Evolutionary conservation across 2,888 invertebrate genomes (phyloP), one percentile per base, ranked within the genome.

Genomic region (Thysanoteuthis rhombus): DNA sequence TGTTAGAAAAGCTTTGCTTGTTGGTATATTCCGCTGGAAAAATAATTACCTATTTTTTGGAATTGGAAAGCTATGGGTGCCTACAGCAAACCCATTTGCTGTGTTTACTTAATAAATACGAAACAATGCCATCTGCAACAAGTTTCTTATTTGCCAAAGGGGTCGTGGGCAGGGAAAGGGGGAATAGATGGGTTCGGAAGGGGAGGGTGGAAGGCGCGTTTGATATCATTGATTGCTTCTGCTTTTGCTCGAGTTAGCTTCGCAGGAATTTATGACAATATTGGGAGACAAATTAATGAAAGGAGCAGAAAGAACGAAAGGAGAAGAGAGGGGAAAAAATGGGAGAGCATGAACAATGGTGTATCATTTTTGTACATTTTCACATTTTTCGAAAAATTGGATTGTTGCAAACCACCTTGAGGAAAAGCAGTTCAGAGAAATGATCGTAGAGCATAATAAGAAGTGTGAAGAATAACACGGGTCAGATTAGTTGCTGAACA

Each of bases 61-160:
- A 75, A 36, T 75, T 3, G 25, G 36, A 16, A 75, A 52, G n/a
- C n/a, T n/a, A 75, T n/a, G 75, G n/a, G 16, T 19, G 75, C 75
- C 75, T 75, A n/a, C 75, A 75, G n/a, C 75, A 75, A 75, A 75
- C 75, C n/a, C n/a, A 75, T 75, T 75, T 75, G 75, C n/a, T 36
- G n/a, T 75, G 75, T 75, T 75, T 75, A 75, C 75, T 75, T 75
- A 36, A 75, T 75, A 75, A n/a, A 75, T 75, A 36, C 75, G 75
- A 75, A 75, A 75, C n/a, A 75, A 75, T 75, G n/a, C n/a, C 75
- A 75, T 75, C 75, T 75, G 75, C 75, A 75, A 75, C 75, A 75
- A 75, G 75, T 75, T 75, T 75, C 75, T 75, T 75, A 75, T 75
- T 75, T n/a, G n/a, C n/a, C 12, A 36, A n/a, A 36, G 16, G 75